phyloP scores from a whole-genome alignment of 2,797 vertebrate genomes.

The Phyllotis vaccarum region DNA sequence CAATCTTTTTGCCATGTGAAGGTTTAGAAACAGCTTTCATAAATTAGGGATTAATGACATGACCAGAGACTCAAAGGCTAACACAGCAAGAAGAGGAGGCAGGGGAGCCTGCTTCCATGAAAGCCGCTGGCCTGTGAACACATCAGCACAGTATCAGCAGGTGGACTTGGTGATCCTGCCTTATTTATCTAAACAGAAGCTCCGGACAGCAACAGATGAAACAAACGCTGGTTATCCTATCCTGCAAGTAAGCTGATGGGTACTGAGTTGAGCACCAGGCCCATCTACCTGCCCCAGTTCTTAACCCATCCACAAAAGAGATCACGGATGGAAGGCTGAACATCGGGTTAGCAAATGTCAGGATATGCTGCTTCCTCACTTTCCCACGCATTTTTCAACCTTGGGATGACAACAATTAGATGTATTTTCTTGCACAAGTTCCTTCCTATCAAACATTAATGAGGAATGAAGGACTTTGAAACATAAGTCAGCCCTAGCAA shows the following conservation, averaged over 20 bases:
- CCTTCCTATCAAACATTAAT: not conserved
- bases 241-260: conserved; percentile 47
- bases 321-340: not conserved
- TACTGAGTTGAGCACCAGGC: conserved; percentile 39
- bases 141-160: not conserved
- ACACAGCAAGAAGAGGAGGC: not conserved
- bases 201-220: conserved; percentile 70
- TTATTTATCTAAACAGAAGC: conserved; percentile 67
- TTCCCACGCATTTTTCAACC: not conserved
- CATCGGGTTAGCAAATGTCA: not conserved
- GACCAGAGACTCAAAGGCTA: conserved; percentile 13
- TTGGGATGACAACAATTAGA: not conserved
- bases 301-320: conserved; percentile 8
- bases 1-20: not conserved
- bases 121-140: conserved; percentile 24
- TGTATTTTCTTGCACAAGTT: not conserved
- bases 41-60: conserved; percentile 32
- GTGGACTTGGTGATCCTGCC: conserved; percentile 33
- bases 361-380: not conserved
- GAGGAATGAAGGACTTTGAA: not conserved
- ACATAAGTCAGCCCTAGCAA: not conserved
- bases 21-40: not conserved
- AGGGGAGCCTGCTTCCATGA: not conserved
- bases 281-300: conserved; percentile 1
- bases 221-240: conserved; percentile 58